A percentile compares a stretch with the other conserved stretches of the same genome.
These are phyloP conservation scores for Polydesmus complanatus DNA, from an alignment of 2,888 invertebrate species.

Conservation along the genomic window DNA sequence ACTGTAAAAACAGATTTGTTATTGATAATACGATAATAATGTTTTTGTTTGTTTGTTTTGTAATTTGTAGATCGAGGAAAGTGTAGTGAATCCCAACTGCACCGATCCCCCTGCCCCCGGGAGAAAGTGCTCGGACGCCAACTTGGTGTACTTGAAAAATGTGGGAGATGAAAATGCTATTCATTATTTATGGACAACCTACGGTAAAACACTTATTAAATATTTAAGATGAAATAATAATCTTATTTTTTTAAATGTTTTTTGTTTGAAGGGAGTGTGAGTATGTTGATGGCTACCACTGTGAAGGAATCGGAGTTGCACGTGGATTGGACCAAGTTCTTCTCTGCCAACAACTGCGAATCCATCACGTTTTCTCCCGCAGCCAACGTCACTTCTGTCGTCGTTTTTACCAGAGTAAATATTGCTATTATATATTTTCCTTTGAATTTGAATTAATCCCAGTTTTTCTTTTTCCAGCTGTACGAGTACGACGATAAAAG, in stretches of 20 bases:
- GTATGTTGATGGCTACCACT: background rate
- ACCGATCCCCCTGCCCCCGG: no score
- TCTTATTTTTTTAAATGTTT: background rate
- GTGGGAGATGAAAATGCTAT: constrained; percentile 43
- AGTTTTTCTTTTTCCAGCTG: background rate
- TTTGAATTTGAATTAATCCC: background rate
- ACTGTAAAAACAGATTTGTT: no score
- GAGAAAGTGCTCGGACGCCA: constrained; percentile 11
- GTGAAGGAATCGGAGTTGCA: background rate
- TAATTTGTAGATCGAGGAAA: no score
- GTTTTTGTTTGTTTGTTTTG: no score
- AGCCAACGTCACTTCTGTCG: background rate
- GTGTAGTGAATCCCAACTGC: no score
- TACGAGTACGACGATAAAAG: background rate
- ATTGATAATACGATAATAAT: no score
- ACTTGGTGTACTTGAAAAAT: constrained; percentile 37
- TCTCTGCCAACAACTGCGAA: background rate
- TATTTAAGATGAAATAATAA: background rate
- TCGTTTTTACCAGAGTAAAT: background rate
- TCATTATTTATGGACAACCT: constrained; percentile 54
- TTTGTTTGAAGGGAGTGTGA: background rate
- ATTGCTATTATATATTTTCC: background rate
- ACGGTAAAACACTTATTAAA: constrained; percentile 33
- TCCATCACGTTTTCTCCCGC: background rate
- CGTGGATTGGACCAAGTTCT: background rate